These are phyloP conservation scores for Limnephilus auricula DNA, from an alignment of 2,888 invertebrate species.

Conservation along the genomic window DNA sequence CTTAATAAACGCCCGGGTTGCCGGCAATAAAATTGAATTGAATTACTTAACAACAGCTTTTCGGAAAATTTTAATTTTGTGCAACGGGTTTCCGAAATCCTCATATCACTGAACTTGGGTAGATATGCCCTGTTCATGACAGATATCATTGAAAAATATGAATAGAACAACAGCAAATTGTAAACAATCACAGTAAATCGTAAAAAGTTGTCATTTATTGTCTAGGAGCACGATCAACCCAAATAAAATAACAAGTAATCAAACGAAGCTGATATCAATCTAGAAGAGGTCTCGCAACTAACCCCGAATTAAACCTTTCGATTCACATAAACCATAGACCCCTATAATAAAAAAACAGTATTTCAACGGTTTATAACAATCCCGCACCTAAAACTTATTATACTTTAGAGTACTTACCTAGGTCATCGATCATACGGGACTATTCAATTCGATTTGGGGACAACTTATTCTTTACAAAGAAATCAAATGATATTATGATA, in stretches of 20 bases:
- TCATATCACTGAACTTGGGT: too few relatives aligned
- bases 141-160: too few relatives aligned
- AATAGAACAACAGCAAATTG: too few relatives aligned
- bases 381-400: not conserved
- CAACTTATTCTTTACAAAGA: not conserved
- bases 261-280: not conserved
- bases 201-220: too few relatives aligned
- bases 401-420: not conserved
- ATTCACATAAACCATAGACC: not conserved
- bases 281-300: not conserved
- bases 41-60: too few relatives aligned
- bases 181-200: too few relatives aligned
- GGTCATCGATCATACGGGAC: constrained; percentile 5
- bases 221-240: too few relatives aligned
- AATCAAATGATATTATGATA: not conserved
- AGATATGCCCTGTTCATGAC: too few relatives aligned
- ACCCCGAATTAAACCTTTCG: not conserved
- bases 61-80: too few relatives aligned
- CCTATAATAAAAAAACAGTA: not conserved
- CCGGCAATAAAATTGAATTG: too few relatives aligned
- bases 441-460: not conserved
- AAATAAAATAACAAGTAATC: not conserved
- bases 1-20: too few relatives aligned
- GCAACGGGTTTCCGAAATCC: too few relatives aligned
- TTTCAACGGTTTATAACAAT: not conserved